These are phyloP conservation scores for Psilopogon haemacephalus DNA, from an alignment of 2,113 vertebrate genomes.

Conservation along the genomic window DNA sequence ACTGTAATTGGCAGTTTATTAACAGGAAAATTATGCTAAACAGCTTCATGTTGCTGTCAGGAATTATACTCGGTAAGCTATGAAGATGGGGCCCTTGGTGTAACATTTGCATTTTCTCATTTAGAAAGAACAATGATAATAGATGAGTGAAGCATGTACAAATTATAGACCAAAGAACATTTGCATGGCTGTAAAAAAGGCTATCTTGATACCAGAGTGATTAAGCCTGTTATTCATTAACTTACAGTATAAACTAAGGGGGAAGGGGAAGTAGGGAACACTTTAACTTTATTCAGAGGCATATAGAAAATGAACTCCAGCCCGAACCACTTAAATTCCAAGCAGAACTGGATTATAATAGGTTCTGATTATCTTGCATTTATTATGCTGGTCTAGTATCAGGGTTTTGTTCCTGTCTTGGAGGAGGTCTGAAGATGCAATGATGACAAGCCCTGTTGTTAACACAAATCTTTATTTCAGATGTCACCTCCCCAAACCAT, in stretches of 20 bases:
- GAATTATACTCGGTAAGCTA: constrained; percentile 78
- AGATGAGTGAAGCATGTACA: constrained; percentile 76
- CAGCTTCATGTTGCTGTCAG: constrained; percentile 79
- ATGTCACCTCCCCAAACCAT: background rate
- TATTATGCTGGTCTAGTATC: background rate
- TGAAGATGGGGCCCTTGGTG: constrained; percentile 63
- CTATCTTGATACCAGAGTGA: constrained; percentile 54
- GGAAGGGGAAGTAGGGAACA: background rate
- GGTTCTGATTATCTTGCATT: background rate
- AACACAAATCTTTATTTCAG: background rate
- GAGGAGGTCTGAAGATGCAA: background rate
- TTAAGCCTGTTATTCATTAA: constrained; percentile 61
- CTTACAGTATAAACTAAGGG: background rate
- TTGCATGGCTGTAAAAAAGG: constrained; percentile 58
- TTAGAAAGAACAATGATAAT: constrained; percentile 79
- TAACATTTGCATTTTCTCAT: constrained; percentile 84
- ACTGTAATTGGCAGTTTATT: constrained; percentile 89
- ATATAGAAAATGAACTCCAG: background rate
- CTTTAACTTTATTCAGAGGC: background rate
- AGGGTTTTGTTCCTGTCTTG: background rate
- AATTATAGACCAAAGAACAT: constrained; percentile 70
- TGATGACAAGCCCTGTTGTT: background rate
- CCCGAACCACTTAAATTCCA: constrained; percentile 20
- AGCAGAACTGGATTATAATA: background rate
- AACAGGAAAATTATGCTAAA: constrained; percentile 90